Conservation (phyloP, 2,113 vertebrate species). For the Apeltes quadracus region DNA sequence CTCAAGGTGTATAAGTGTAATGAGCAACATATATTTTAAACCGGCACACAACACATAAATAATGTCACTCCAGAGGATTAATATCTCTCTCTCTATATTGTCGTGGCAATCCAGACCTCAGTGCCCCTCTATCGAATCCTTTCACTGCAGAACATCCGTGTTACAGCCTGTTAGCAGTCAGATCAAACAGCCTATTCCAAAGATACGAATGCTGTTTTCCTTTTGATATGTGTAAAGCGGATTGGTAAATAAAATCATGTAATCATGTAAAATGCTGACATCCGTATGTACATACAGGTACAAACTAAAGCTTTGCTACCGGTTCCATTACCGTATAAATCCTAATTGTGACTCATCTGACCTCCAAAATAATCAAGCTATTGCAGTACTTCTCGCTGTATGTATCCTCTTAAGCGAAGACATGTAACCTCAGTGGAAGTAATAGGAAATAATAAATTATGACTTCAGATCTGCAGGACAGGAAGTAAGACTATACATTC, state of each 20-base stretch:
- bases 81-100: too few species aligned
- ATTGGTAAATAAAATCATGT: constrained; percentile 22
- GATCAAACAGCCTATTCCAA: constrained; percentile 41
- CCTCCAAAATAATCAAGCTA: constrained; percentile 29
- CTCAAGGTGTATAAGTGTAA: constrained; percentile 37
- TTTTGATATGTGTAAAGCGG: constrained; percentile 43
- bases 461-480: constrained; percentile 38
- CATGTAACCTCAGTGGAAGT: constrained; percentile 6
- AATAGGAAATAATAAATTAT: constrained; percentile 25
- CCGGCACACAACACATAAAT: constrained; percentile 46
- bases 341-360: constrained; percentile 21
- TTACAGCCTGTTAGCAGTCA: constrained; percentile 31
- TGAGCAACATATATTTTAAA: constrained; percentile 29
- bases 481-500: constrained; percentile 20
- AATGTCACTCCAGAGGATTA: too few species aligned
- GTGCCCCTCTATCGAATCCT: constrained; percentile 26
- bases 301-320: constrained; percentile 23
- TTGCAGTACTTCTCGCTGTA: constrained; percentile 3
- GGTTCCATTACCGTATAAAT: constrained; percentile 38
- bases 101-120: constrained; percentile 12
- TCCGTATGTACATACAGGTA: constrained; percentile 10
- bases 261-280: constrained; percentile 47
- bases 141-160: constrained; percentile 14
- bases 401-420: constrained; percentile 32
- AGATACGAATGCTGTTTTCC: constrained; percentile 36